A percentile compares a stretch with the other conserved stretches of the same genome.
These are phyloP conservation scores for Smutsia gigantea DNA, from an alignment of 2,797 vertebrate species.

Conservation along the genomic window DNA sequence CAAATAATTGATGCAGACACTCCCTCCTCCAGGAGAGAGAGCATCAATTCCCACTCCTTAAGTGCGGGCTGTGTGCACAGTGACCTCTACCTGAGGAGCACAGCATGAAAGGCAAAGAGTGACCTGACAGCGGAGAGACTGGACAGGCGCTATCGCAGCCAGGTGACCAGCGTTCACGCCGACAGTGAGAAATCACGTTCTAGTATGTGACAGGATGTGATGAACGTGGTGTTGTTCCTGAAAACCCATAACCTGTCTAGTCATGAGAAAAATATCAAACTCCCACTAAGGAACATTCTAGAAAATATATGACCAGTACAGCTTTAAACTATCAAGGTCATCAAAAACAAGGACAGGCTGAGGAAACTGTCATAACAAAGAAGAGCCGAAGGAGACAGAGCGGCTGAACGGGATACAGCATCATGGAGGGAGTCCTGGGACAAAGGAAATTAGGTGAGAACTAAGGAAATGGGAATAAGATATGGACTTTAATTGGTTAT, in stretches of 20 bases:
- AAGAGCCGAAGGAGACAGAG: neutral
- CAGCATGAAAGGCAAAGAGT: neutral
- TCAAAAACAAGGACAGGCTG: neutral
- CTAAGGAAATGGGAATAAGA: neutral
- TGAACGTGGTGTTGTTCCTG: neutral
- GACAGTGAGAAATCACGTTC: neutral
- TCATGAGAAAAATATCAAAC: neutral
- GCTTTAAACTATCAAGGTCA: neutral
- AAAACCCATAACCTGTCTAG: neutral
- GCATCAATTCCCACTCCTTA: neutral
- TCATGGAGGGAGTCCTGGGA: neutral
- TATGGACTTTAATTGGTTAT: neutral
- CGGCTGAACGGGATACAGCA: neutral
- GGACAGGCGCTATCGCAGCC: neutral
- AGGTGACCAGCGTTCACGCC: neutral
- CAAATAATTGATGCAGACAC: neutral
- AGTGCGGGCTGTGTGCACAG: neutral
- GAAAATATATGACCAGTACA: neutral
- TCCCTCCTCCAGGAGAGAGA: neutral
- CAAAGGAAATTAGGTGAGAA: neutral
- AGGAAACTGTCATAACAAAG: neutral
- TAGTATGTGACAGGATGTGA: neutral
- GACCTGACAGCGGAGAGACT: neutral
- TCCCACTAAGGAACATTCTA: neutral
- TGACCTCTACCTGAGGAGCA: neutral